Evolutionary conservation across 2,113 vertebrate species (phyloP), one percentile per base, ranked within the genome.

Genomic region (Fulica atra): DNA sequence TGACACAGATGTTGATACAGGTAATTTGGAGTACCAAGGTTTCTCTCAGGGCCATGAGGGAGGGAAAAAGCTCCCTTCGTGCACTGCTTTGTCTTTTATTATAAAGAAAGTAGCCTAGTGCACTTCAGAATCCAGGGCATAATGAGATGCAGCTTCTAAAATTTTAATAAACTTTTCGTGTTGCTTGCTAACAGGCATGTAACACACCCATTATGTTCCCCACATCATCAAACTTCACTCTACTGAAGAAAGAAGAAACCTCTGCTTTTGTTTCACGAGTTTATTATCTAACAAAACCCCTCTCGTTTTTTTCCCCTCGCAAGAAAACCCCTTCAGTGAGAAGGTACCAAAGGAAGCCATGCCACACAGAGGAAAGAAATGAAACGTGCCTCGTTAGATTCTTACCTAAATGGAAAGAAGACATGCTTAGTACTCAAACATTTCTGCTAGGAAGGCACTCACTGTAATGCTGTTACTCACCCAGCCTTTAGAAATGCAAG

Each of bases 151-250:
- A 95, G 24, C 54, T 59, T 20, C 77, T 94, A 73, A 85, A 97
- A 89, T 56, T 79, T 89, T 89, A 95, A 95, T 88, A 82, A 91
- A 86, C 59, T 85, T 91, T 79, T 73, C 86, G 78, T 94, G 71
- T 42, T 95, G 56, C 60, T 70, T 89, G 56, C 83, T 95, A 53
- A 88, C 78, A 60, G 66, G 64, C 69, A 94, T 16, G 5, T 25
- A 89, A 76, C 64, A 79, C 31, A 50, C 13, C 36, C 63, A 78
- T 81, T 92, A 73, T 10, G 29, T 38, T 85, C 59, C 73, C 38
- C 8, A 28, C 40, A 72, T 33, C 8, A 4, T 59, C 80, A 65
- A 44, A 95, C 19, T 64, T 69, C 66, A 63, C 60, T 46, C 44
- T 51, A 50, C 12, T 46, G 31, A 74, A 46, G 19, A 94, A 92